A percentile compares a stretch with the other conserved stretches of the same genome.
Conservation (phyloP, 2,797 vertebrate genomes). For the Alca torda region DNA sequence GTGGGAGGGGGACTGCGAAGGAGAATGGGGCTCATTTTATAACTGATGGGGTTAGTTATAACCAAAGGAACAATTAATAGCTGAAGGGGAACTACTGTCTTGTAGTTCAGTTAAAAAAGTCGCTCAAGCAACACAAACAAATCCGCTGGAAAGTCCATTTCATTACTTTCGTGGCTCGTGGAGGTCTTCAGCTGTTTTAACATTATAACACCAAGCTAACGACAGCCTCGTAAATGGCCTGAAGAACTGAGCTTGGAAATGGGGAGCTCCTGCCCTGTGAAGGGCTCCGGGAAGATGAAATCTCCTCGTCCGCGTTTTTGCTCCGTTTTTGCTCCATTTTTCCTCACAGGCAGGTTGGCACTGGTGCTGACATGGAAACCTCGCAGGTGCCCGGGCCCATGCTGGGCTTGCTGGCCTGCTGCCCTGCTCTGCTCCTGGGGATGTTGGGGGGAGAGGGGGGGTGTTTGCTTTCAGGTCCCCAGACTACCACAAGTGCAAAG, state of each 20-base stretch:
- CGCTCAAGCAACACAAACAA: background rate
- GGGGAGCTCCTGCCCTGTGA: background rate
- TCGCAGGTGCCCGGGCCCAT: rapidly evolving
- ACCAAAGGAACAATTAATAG: background rate
- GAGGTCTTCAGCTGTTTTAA: background rate
- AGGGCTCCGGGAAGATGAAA: background rate
- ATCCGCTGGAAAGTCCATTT: background rate
- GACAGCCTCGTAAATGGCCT: background rate
- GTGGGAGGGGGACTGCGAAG: background rate
- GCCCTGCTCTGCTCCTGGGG: background rate
- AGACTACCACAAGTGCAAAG: background rate
- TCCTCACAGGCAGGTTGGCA: rapidly evolving
- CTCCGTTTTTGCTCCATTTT: background rate
- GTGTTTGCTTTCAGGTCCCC: background rate
- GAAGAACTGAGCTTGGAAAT: background rate
- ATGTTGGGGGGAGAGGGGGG: too few relatives aligned
- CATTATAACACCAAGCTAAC: background rate
- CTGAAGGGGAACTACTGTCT: background rate
- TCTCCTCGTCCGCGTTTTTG: background rate
- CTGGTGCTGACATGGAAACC: rapidly evolving
- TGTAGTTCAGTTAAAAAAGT: background rate
- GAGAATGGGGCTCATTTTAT: background rate
- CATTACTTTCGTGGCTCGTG: background rate
- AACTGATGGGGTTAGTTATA: background rate
- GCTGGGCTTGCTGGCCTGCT: rapidly evolving